Base-by-base conservation (phyloP, 2,797 vertebrate species). In the Tangara arthus region DNA sequence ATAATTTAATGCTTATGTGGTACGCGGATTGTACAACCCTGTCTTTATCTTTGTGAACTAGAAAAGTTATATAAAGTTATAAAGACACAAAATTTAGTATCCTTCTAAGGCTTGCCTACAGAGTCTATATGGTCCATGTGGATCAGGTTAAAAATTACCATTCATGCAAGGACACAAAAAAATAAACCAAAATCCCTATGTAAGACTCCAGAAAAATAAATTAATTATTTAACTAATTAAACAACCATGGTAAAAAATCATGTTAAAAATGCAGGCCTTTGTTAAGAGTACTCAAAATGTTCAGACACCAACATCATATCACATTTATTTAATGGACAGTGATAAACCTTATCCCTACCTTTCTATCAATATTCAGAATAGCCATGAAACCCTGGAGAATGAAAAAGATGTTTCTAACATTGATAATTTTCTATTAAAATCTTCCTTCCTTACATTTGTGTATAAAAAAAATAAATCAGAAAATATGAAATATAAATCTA, bases 181-280 rank as follows among this genome's bases (percentile, higher is more conserved):
- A 24, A 30, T 1, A 24, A 60, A 35, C 23, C 9, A 52, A 52
- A 73, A 46, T 13, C 11, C 12, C 3, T 26, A 12, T 19, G 0
- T 19, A 26, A 34, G 9, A 41, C 3, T 47, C 12, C 21, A 46
- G 47, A 46, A 11, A 69, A 46, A 11, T 24, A 32, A 39, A 78
- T 35, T 14, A 42, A 68, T n/a, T 57, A 11, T n/a, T n/a, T 55
- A 55, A 22, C 20, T n/a, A 55, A 55, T n/a, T 55, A n/a, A 82
- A 57, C 8, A 11, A 2, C 6, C 17, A 30, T 4, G 1, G 46
- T 34, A 5, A 32, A 6, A 37, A 55, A 22, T 1, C 20, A n/a
- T 22, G 20, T 15, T n/a, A 15, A n/a, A 53, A 87, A 76, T 24
- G 26, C 15, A 53, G 22, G 2, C 3, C 3, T 61, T 52, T 81